Evolutionary conservation across 1,140 invertebrate species (phyloP).

Genomic region (Drosophila funebris): DNA sequence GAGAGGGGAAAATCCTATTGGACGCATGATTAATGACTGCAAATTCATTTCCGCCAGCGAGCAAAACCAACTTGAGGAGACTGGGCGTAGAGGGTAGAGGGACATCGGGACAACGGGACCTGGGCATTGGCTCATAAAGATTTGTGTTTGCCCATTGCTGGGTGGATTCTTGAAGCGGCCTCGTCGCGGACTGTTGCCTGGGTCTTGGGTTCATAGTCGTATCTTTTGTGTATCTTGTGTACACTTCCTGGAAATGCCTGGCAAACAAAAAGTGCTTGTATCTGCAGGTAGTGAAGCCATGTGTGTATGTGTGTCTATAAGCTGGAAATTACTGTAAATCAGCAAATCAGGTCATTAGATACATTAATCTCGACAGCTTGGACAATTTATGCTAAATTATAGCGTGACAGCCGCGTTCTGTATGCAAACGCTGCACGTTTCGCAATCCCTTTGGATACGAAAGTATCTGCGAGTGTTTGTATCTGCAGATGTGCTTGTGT

Average conservation of each 20-base stretch:
- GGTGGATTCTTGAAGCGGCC: constrained; percentile 21
- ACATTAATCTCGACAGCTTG: constrained; percentile 80
- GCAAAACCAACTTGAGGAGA: not conserved
- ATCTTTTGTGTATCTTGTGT: constrained; percentile 68
- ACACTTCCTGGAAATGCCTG: constrained; percentile 70
- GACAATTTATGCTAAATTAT: constrained; percentile 82
- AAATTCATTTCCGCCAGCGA: constrained; percentile 73
- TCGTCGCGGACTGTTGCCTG: constrained; percentile 18
- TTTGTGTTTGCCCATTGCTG: constrained; percentile 23
- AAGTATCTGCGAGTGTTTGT: not conserved
- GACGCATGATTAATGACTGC: constrained; percentile 74
- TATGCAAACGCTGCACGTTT: constrained; percentile 47
- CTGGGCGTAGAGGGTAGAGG: not conserved
- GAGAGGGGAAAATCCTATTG: constrained; percentile 58
- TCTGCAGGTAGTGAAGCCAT: constrained; percentile 60
- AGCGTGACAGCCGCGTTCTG: constrained; percentile 50
- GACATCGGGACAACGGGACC: not conserved
- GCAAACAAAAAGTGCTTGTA: constrained; percentile 59
- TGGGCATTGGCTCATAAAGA: constrained; percentile 34
- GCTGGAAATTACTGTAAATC: constrained; percentile 81
- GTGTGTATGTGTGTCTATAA: constrained; percentile 46
- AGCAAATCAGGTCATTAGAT: constrained; percentile 82
- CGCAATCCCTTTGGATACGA: constrained; percentile 62
- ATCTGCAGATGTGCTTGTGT: not conserved
- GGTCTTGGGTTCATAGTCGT: constrained; percentile 23